A percentile compares a stretch with the other conserved stretches of the same genome.
Evolutionary conservation across 2,113 vertebrate species (phyloP).

Genomic region (Boulengeromyrus knoepffleri): DNA sequence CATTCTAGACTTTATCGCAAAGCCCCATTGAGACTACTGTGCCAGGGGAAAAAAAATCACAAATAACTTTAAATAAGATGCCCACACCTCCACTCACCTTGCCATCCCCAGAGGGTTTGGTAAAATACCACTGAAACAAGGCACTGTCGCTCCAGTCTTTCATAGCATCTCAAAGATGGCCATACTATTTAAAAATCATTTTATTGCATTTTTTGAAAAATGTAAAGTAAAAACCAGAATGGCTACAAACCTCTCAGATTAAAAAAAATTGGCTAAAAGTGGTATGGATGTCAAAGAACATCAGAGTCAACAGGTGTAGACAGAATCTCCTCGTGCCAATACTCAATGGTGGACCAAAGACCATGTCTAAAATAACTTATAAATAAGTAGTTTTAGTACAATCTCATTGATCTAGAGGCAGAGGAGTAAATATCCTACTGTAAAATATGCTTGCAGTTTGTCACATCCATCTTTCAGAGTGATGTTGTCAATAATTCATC

Average conservation of each 20-base stretch:
- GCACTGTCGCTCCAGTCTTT: neutral
- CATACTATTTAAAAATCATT: neutral
- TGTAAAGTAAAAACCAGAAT: neutral
- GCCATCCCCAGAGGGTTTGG: neutral
- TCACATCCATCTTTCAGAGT: neutral
- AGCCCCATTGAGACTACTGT: neutral
- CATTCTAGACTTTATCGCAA: neutral
- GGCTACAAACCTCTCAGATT: neutral
- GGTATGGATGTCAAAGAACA: neutral
- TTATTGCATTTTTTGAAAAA: neutral
- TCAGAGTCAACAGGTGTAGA: neutral
- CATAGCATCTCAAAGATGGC: neutral
- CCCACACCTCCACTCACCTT: neutral
- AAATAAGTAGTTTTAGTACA: neutral
- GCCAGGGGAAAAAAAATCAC: neutral
- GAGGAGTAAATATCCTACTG: neutral
- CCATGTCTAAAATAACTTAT: neutral
- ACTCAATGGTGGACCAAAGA: neutral
- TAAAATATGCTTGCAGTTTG: neutral
- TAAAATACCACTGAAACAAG: neutral
- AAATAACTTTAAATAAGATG: neutral
- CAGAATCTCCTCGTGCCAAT: neutral
- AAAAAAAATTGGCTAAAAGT: neutral
- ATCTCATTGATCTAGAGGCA: neutral
- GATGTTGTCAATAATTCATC: slow-evolving; percentile 6